These are phyloP conservation scores for Nemotelus pantherinus DNA, from an alignment of 2,888 invertebrate genomes.

Conservation along the genomic window DNA sequence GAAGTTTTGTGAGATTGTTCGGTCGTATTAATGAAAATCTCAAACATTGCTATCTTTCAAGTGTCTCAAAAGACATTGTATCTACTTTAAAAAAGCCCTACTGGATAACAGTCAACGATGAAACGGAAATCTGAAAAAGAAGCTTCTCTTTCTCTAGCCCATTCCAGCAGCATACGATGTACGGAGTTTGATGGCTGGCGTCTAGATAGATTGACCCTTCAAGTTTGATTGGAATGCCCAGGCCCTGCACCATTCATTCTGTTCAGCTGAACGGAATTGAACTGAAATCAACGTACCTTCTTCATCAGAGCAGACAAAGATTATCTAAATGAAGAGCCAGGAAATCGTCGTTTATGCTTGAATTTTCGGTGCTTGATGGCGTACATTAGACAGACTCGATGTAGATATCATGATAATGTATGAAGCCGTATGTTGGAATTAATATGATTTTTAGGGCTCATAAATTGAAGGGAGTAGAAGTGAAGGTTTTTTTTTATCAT, in stretches of 20 bases:
- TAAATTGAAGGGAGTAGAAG: background rate
- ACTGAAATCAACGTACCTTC: background rate
- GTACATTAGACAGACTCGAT: conserved; percentile 17
- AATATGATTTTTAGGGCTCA: conserved; percentile 1
- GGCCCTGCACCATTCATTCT: background rate
- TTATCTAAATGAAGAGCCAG: conserved; percentile 40
- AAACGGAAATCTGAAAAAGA: background rate
- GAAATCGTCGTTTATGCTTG: conserved; percentile 39
- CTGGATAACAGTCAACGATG: background rate
- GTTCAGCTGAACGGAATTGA: background rate
- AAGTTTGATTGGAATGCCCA: conserved; percentile 16
- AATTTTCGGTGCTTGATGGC: conserved; percentile 29
- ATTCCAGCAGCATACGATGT: background rate
- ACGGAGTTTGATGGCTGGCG: background rate
- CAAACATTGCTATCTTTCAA: conserved; percentile 26
- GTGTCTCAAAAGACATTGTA: conserved; percentile 34
- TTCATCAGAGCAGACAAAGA: conserved; percentile 2
- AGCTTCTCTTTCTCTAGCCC: background rate
- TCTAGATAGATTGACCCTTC: conserved; percentile 34
- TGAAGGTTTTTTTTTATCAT: too few relatives aligned
- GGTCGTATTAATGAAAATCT: conserved; percentile 5
- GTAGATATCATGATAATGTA: conserved; percentile 20
- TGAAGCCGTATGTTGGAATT: background rate
- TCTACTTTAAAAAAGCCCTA: conserved; percentile 32
- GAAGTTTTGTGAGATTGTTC: background rate